Base-by-base conservation (phyloP, 2,797 vertebrate species). In the Sebastes flavidus region DNA sequence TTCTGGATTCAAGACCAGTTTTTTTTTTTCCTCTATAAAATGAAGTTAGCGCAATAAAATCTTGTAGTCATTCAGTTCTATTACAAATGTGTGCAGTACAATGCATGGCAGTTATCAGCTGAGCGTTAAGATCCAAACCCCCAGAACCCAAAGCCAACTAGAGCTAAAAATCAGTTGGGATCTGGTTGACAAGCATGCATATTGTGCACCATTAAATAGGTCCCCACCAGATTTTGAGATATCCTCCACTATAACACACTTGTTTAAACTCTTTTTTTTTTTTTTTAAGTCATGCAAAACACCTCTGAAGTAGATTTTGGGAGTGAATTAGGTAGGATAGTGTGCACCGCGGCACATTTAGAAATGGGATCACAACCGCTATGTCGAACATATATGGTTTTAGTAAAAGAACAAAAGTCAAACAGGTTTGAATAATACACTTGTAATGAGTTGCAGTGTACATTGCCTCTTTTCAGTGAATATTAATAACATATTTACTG, bases 31-130 rank as follows among this genome's bases (percentile, higher is more conserved):
- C 30, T 72, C 84, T 95, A 92, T 90, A 93, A 94, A 95, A 94
- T 92, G 89, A 94, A 94, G 87, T 90, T 92, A 94, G 95, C 94
- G 92, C 94, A 94, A 95, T 95, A 95, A 96, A 96, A 96, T 96
- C 95, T 96, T 96, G 95, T 96, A 96, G 96, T 96, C 95, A 93
- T 96, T 96, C 95, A 93, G 95, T 95, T 96, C 92, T 93, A 91
- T 96, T 96, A 96, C 92, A 96, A 96, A 96, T 95, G 94, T 96
- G 96, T 96, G 96, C 96, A 96, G 95, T 97, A 97, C 96, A 97
- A 97, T 97, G 97, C 98, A 97, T 98, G 98, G 98, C 98, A 99
- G 98, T 98, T 97, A 97, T 98, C 96, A 98, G 98, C 98, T 99
- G 97, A 99, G 97, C 97, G 95, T 93, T 96, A 96, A 96, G 94